phyloP scores from a whole-genome alignment of 2,113 vertebrate species.

The Leucoraja erinaceus region DNA sequence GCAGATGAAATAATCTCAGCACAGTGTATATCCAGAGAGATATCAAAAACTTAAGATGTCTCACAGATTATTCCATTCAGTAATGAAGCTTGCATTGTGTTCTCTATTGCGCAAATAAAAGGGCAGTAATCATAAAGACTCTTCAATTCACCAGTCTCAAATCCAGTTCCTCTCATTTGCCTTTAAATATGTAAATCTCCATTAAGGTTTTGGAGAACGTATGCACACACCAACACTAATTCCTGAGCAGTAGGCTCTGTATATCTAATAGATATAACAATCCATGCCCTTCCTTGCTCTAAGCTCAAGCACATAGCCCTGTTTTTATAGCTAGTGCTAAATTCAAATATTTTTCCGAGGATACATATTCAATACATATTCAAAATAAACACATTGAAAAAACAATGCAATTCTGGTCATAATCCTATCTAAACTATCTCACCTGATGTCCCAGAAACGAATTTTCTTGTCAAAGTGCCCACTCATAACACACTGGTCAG shows the following conservation, averaged over 20 bases:
- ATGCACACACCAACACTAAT: neutral
- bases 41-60: neutral
- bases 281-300: neutral
- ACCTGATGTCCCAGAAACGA: slow-evolving; percentile 98
- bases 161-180: neutral
- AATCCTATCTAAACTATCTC: slow-evolving; percentile 41
- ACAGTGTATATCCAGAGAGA: neutral
- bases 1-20: neutral
- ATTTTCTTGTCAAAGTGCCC: slow-evolving; percentile 98
- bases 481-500: slow-evolving; percentile 97
- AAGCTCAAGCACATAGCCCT: neutral
- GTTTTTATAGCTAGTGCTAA: neutral
- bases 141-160: neutral
- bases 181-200: neutral
- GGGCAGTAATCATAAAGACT: too few species aligned
- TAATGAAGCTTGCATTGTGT: neutral
- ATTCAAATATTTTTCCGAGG: neutral
- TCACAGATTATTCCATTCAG: neutral
- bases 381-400: neutral
- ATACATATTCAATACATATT: too few species aligned
- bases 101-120: neutral
- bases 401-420: neutral
- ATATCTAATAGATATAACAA: neutral
- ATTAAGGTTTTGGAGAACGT: neutral
- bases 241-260: neutral